Evolutionary conservation across 1,140 invertebrate species (phyloP).

Genomic region (Drosophila kohkoa): DNA sequence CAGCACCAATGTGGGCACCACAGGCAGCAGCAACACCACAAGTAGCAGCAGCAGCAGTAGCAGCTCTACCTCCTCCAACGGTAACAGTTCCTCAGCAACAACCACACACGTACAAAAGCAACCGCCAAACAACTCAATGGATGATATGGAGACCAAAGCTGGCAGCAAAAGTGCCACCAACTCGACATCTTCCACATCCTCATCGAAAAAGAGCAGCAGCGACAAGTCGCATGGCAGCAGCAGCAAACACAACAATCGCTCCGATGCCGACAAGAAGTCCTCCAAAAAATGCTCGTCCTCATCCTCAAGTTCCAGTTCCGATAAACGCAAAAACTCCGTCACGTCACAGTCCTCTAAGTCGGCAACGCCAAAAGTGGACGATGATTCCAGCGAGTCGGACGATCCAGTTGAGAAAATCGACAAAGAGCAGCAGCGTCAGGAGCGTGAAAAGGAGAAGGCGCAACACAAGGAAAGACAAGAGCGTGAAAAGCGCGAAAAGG

Average conservation of each 20-base stretch:
- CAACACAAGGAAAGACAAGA: conserved; percentile 73
- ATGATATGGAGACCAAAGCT: conserved; percentile 54
- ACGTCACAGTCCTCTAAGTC: conserved; percentile 65
- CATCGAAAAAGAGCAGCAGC: conserved; percentile 43
- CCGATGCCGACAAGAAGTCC: conserved; percentile 63
- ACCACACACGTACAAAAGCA: conserved; percentile 70
- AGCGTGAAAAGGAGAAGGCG: conserved; percentile 56
- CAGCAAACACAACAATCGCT: conserved; percentile 76
- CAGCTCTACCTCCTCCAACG: conserved; percentile 58
- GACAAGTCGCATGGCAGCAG: conserved; percentile 46
- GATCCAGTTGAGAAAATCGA: conserved; percentile 61
- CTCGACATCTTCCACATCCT: conserved; percentile 3
- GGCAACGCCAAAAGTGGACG: conserved; percentile 69
- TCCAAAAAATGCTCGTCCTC: conserved; percentile 59
- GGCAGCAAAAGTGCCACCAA: conserved; percentile 35
- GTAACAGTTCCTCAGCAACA: conserved; percentile 80
- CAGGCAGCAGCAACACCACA: conserved; percentile 25
- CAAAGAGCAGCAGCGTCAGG: conserved; percentile 57
- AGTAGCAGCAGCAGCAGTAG: conserved; percentile 13
- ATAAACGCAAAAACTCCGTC: conserved; percentile 73
- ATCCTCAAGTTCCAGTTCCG: conserved; percentile 30
- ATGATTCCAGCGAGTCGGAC: conserved; percentile 70
- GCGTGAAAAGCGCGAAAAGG: conserved; percentile 59
- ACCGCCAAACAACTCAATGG: conserved; percentile 51
- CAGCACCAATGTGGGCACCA: conserved; percentile 84